These are phyloP conservation scores for Cygnus atratus DNA, from an alignment of 2,113 vertebrate species.

Conservation along the genomic window DNA sequence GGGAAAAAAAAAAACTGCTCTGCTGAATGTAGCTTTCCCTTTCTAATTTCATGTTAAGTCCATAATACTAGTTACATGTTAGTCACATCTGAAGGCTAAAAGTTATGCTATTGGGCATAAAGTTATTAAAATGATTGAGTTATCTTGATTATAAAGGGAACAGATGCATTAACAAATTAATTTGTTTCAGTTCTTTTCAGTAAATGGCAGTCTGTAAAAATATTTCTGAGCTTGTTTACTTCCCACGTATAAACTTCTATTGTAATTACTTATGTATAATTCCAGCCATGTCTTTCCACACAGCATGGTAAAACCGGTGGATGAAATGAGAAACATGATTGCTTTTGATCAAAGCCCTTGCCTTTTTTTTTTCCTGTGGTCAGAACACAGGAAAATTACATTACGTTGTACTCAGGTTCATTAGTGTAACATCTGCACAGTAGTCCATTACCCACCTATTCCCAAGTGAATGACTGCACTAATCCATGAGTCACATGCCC, in stretches of 20 bases:
- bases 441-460: not conserved
- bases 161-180: not conserved
- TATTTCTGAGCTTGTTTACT: slow-evolving; percentile 7
- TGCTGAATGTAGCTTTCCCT: not conserved
- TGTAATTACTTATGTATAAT: not conserved
- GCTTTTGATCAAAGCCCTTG: slow-evolving; percentile 5
- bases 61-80: slow-evolving; percentile 25
- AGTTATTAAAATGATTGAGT: slow-evolving; percentile 26
- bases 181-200: slow-evolving; percentile 12
- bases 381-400: not conserved
- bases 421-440: not conserved
- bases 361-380: not conserved
- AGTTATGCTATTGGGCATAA: slow-evolving; percentile 16
- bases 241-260: not conserved
- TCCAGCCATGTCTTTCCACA: not conserved
- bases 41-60: not conserved
- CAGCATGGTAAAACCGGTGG: not conserved
- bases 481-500: not conserved
- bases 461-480: not conserved
- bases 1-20: too few species aligned
- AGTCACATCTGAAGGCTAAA: not conserved
- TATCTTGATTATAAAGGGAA: not conserved
- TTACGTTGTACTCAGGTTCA: not conserved
- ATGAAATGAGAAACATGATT: not conserved
- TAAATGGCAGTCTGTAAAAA: not conserved